Evolutionary conservation across 2,888 invertebrate species (phyloP).

Genomic region (Hirtodrosophila duncani): DNA sequence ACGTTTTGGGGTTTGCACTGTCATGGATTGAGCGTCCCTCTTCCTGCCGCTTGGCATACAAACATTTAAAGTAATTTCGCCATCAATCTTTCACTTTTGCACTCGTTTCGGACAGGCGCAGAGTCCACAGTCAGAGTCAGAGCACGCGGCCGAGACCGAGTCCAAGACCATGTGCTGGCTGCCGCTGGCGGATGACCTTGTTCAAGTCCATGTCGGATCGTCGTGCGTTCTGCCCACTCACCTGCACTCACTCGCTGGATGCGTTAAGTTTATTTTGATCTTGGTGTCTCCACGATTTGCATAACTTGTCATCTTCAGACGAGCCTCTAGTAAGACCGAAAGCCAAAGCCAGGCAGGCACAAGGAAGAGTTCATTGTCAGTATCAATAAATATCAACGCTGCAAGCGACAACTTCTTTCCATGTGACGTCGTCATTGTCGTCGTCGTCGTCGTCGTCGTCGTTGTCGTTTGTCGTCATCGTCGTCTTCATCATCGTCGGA

Average conservation of each 20-base stretch:
- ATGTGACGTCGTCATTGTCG: constrained; percentile 1
- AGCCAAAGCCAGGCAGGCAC: neutral
- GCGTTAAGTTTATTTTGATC: constrained; percentile 69
- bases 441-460: neutral
- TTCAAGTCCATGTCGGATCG: constrained; percentile 13
- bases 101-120: constrained; percentile 56
- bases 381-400: constrained; percentile 70
- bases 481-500: constrained; percentile 8
- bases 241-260: constrained; percentile 34
- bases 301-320: constrained; percentile 66
- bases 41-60: constrained; percentile 18
- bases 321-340: constrained; percentile 3
- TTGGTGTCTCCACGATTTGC: constrained; percentile 70
- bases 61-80: constrained; percentile 72
- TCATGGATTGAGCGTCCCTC: constrained; percentile 33
- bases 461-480: constrained; percentile 2
- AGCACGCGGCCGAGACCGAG: neutral
- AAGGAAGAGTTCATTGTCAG: constrained; percentile 63
- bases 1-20: constrained; percentile 41
- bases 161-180: constrained; percentile 9
- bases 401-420: constrained; percentile 63
- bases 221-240: constrained; percentile 57
- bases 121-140: neutral
- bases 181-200: constrained; percentile 38
- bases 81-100: constrained; percentile 74